Evolutionary conservation across 2,113 vertebrate genomes (phyloP), one percentile per base, ranked within the genome.

Genomic region (Apteryx mantelli): DNA sequence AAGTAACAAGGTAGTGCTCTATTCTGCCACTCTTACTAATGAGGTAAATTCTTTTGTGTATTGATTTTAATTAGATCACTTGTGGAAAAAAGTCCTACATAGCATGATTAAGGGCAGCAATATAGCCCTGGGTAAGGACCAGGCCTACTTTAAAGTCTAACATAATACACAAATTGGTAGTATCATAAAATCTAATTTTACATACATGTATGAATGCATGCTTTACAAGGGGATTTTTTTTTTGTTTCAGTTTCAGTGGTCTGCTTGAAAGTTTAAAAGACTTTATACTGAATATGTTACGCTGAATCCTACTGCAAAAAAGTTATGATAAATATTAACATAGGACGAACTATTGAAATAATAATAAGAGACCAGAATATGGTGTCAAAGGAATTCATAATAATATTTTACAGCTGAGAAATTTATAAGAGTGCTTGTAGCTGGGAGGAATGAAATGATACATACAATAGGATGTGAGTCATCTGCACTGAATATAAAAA

Each of bases 31-130:
- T 83, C 71, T 60, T 88, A 87, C 88, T 97, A 96, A 93, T 87
- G 83, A 96, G 89, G 92, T 76, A 88, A 86, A 85, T 82, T 95
- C 91, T 94, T 95, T 79, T 61, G 70, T 79, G 38, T 58, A 95
- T 95, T 91, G 95, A 97, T 96, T 96, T 96, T 92, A 97, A 96
- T 93, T 94, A 96, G 91, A 82, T 76, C 74, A 91, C 92, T 97
- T 91, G 80, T 92, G 91, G 93, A 93, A 95, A 94, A 93, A 93
- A 81, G 48, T 73, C 77, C 52, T 73, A 16, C 81, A 44, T 81
- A 7, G 77, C 63, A 76, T 89, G 81, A 97, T 96, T 95, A 96
- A 96, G 88, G 81, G 91, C 86, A 95, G 83, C 58, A 77, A 69
- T 87, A 94, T 87, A 94, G 91, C 92, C 88, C 77, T 92, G 81